Conservation (phyloP, 2,888 invertebrate genomes). For the Drosophila anomelani region DNA sequence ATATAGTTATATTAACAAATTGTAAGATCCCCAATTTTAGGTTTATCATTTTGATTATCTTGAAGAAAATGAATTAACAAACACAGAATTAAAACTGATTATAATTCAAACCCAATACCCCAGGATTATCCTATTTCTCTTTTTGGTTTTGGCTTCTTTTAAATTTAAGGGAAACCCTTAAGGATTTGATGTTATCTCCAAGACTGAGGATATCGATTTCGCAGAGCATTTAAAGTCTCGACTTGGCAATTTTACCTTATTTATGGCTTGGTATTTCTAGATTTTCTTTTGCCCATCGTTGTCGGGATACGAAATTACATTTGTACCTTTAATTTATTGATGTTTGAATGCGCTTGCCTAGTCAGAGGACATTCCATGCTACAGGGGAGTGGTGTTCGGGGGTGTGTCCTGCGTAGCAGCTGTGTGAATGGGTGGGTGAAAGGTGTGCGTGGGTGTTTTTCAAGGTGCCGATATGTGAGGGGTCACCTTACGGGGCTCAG, state of each 20-base stretch:
- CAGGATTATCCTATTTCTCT: neutral
- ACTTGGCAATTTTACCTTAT: slow-evolving; percentile 1
- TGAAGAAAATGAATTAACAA: neutral
- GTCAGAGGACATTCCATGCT: slow-evolving; percentile 24
- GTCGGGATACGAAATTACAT: slow-evolving; percentile 70
- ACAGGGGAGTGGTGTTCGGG: slow-evolving; percentile 40
- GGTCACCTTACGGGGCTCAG: slow-evolving; percentile 39
- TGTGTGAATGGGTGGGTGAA: slow-evolving; percentile 26
- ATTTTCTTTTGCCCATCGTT: slow-evolving; percentile 20
- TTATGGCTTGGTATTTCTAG: neutral
- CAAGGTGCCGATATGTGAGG: slow-evolving; percentile 50
- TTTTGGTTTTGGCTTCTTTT: neutral
- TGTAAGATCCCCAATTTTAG: neutral
- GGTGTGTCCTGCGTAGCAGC: slow-evolving; percentile 43
- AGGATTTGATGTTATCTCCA: neutral
- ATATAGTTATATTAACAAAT: no score
- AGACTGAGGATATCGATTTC: neutral
- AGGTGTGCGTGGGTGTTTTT: slow-evolving; percentile 43
- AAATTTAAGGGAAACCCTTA: neutral
- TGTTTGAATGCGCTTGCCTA: slow-evolving; percentile 61
- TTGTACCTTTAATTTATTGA: slow-evolving; percentile 79
- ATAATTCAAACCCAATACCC: neutral
- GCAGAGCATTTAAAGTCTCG: slow-evolving; percentile 4
- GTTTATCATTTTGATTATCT: neutral
- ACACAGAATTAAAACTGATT: neutral